Conservation (phyloP, 2,797 vertebrate genomes). For the Myripristis murdjan region DNA sequence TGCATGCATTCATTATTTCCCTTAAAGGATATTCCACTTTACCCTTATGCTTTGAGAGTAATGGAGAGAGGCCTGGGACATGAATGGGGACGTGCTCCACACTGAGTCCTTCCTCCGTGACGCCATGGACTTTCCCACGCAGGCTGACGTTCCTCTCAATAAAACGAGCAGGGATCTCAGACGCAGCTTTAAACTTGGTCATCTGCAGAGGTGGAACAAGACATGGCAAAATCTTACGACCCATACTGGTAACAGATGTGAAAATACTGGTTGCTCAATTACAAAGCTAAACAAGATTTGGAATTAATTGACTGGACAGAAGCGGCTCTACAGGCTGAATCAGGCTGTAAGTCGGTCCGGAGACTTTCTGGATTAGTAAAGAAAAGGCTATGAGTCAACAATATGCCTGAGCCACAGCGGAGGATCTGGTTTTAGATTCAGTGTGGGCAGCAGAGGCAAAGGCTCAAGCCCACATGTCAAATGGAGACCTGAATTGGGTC, state of each 20-base stretch:
- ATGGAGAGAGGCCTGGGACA: conserved; percentile 87
- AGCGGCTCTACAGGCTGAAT: neutral
- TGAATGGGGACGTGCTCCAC: conserved; percentile 93
- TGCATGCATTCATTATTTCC: conserved; percentile 16
- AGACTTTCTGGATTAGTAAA: neutral
- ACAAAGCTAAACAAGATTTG: neutral
- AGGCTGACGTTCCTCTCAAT: conserved; percentile 92
- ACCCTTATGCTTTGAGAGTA: conserved; percentile 88
- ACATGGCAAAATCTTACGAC: neutral
- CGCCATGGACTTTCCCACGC: conserved; percentile 85
- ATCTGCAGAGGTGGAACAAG: conserved; percentile 64
- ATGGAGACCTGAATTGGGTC: neutral
- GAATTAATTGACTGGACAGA: neutral
- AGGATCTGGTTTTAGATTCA: neutral
- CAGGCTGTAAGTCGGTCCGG: neutral
- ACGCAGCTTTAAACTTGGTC: conserved; percentile 88
- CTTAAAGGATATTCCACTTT: conserved; percentile 63
- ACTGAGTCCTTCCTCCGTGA: conserved; percentile 89
- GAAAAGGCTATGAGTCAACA: neutral
- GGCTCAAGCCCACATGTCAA: neutral
- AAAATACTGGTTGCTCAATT: neutral
- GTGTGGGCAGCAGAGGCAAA: neutral
- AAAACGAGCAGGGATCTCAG: conserved; percentile 91
- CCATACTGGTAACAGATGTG: neutral
- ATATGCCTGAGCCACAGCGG: neutral